Base-by-base conservation (phyloP, 2,888 invertebrate species). In the Diaphora mendica region DNA sequence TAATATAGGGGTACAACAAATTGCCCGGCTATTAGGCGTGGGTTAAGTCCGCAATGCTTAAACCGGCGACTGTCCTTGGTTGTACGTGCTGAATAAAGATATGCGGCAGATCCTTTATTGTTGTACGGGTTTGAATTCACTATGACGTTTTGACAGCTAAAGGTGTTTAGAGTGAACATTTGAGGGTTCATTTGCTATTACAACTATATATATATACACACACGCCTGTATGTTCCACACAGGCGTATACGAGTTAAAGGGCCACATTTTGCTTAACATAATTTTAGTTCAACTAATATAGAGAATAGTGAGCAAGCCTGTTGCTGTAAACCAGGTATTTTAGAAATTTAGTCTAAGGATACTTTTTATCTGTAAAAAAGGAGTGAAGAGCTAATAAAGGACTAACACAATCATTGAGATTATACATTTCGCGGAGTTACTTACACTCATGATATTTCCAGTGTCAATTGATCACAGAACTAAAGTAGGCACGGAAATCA, bases 11-110 rank as follows among this genome's bases (percentile, higher is more conserved):
- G 75, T 79, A 81, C 78, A 82, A 81, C 85, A 82, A 85, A 86
- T 86, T 85, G 83, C 73, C 73, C 80, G 76, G 68, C 83, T 80
- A 84, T 85, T 86, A 86, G 66, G 66, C 69, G 74, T 55, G 77
- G 77, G 76, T 70, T 72, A 64, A 59, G 76, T 75, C 78, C 72
- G 75, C 72, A 77, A 72, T 79, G 74, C 81, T 77, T 81, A 77
- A 81, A 80, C 76, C 48, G 67, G 55, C 55, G 66, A 65, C 33
- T 68, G 64, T 59, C 71, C 78, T 72, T 77, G 65, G 51, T 66
- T 69, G 72, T 72, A 71, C 26, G 59, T 44, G 15, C 23, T 35
- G 35, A 70, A 44, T 65, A 59, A 66, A n/a, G 55, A 59, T 65
- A 44, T 69, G 42, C 39, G n/a, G 33, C 48, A 59, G 42, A 48